A percentile compares a stretch with the other conserved stretches of the same genome.
These are phyloP conservation scores for Rhinolophus ferrumequinum DNA, from an alignment of 2,113 vertebrate genomes.

Conservation along the genomic window DNA sequence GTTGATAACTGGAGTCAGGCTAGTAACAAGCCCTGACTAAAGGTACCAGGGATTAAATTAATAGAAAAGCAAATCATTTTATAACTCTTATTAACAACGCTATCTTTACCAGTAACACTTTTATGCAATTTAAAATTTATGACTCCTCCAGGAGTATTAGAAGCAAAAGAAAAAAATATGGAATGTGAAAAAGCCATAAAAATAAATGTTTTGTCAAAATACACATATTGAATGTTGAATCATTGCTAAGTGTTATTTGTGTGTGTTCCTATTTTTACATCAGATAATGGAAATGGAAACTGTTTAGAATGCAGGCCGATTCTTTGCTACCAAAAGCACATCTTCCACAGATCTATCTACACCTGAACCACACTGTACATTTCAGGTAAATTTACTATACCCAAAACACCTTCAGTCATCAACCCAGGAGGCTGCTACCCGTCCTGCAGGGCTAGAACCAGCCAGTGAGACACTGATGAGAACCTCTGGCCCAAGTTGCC, in stretches of 20 bases:
- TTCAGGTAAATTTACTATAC: background rate
- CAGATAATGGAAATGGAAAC: background rate
- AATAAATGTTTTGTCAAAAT: background rate
- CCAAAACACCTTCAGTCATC: background rate
- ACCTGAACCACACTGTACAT: background rate
- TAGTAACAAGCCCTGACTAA: background rate
- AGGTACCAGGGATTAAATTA: background rate
- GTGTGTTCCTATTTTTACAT: background rate
- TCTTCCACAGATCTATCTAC: background rate
- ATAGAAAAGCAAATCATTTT: constrained; percentile 24
- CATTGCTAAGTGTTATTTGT: background rate
- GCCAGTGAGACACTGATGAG: background rate
- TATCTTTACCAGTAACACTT: background rate
- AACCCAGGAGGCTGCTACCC: background rate
- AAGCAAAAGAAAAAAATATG: background rate
- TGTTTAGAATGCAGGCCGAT: background rate
- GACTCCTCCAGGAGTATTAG: background rate
- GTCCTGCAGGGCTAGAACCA: background rate
- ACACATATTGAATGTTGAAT: background rate
- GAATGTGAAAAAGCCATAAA: constrained; percentile 5
- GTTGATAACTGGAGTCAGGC: background rate
- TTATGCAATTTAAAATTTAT: background rate
- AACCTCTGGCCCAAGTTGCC: background rate
- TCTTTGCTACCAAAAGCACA: background rate
- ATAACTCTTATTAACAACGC: background rate